Base-by-base conservation (phyloP, 2,113 vertebrate genomes). In the Anolis carolinensis region DNA sequence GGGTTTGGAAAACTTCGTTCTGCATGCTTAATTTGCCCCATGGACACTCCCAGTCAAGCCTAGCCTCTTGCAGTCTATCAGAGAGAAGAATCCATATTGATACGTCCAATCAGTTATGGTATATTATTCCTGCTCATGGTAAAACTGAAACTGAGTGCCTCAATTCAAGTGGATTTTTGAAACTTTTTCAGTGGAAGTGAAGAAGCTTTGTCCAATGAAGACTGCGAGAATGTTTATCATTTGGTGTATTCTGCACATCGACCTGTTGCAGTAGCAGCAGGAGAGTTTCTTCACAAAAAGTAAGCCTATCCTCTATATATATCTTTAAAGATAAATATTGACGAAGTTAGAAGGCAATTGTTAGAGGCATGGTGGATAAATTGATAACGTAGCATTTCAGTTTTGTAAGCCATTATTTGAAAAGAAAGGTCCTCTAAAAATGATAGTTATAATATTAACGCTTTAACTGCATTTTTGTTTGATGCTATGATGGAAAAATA, bases 141-240 rank as follows among this genome's bases (percentile, higher is more conserved):
- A 67, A 74, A 68, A 18, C 32, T 79, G 81, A 82, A 83, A 50
- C 8, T 18, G 63, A 32, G 78, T 90, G 7, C 48, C 93, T 81
- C 70, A 65, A 74, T 71, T 96, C 2, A 88, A 21, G 39, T 94
- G 71, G 18, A 92, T 93, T 95, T 72, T 93, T 76, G 73, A 59
- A 59, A 59, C 11, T 87, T 95, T 95, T 96, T 10, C 96, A 99
- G 99, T 96, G 99, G 98, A 80, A 99, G 98, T 7, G 99, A 99
- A 95, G 99, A 99, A 90, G 99, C 98, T 71, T 95, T 99, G 92
- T 99, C 99, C 16, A 99, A 99, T 52, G 99, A 99, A 95, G 99
- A 99, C 96, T 99, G 99, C 91, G 99, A 99, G 96, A 99, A 99
- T 65, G 99, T 99, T 82, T 99, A 99, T 94, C 99, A 99, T 93